Evolutionary conservation across 2,113 vertebrate species (phyloP).

Genomic region (Corythaeola cristata): DNA sequence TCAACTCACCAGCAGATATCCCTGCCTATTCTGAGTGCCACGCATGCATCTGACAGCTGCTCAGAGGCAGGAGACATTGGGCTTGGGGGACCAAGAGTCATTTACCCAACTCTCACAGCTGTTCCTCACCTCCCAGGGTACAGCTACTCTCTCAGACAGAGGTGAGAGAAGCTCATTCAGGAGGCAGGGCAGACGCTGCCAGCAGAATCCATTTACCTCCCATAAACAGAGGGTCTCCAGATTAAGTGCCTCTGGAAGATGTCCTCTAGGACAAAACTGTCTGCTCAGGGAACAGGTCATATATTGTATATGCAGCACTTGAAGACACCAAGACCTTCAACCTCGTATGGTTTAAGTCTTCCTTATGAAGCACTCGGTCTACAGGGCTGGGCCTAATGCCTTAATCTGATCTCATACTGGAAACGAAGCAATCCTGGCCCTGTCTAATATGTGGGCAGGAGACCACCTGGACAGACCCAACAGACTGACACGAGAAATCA

Average conservation of each 20-base stretch:
- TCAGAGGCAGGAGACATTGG: not conserved
- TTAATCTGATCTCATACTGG: not conserved
- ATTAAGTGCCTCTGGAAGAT: not conserved
- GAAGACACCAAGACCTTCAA: not conserved
- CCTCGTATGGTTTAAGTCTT: not conserved
- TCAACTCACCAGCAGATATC: not conserved
- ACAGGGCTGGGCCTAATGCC: not conserved
- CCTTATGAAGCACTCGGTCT: not conserved
- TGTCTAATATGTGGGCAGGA: not conserved
- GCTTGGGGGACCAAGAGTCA: not conserved
- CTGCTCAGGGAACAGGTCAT: not conserved
- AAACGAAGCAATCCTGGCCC: not conserved
- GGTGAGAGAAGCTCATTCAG: not conserved
- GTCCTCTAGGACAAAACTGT: not conserved
- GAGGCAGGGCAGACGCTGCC: not conserved
- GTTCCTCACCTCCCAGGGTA: not conserved
- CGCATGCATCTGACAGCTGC: fast-evolving
- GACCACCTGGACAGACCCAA: not conserved
- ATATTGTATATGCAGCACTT: not conserved
- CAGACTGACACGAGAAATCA: not conserved
- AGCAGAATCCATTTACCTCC: not conserved
- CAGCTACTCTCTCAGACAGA: not conserved
- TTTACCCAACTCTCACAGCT: not conserved
- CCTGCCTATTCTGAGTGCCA: not conserved
- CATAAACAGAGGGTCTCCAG: not conserved